A percentile compares a stretch with the other conserved stretches of the same genome.
phyloP scores from a whole-genome alignment of 2,797 vertebrate species.

The Gobio occitaniae region DNA sequence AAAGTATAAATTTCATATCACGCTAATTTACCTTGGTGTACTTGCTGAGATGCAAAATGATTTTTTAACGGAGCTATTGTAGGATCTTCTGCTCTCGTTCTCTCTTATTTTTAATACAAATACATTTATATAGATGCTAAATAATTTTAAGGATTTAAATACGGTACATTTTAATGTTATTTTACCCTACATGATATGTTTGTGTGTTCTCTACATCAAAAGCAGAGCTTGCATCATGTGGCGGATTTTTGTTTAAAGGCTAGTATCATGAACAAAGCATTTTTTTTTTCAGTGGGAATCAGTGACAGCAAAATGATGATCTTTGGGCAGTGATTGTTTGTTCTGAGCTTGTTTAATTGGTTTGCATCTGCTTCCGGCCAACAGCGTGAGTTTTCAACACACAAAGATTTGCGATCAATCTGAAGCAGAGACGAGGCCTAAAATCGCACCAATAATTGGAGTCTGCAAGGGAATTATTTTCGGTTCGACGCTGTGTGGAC shows the following conservation, averaged over 20 bases:
- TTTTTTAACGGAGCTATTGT: background rate
- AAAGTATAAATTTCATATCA: background rate
- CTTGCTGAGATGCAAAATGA: background rate
- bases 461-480: slow-evolving; percentile 11
- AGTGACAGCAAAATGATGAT: slow-evolving; percentile 44
- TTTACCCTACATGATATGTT: background rate
- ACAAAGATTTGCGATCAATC: slow-evolving; percentile 37
- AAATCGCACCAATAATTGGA: slow-evolving; percentile 46
- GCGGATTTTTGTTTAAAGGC: background rate
- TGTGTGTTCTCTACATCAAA: background rate
- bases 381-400: slow-evolving; percentile 32
- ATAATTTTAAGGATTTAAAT: background rate
- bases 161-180: background rate
- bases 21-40: background rate
- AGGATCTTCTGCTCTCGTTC: background rate
- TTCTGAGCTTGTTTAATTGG: slow-evolving; percentile 51
- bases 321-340: slow-evolving; percentile 38
- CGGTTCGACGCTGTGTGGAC: background rate
- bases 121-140: background rate
- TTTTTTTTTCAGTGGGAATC: slow-evolving; percentile 1
- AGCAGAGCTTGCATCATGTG: background rate
- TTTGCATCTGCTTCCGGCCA: slow-evolving; percentile 35
- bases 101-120: background rate
- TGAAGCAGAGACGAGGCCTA: slow-evolving; percentile 42
- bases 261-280: background rate